Base-by-base conservation (phyloP, 1,140 invertebrate genomes). In the Cheumatopsyche charites region DNA sequence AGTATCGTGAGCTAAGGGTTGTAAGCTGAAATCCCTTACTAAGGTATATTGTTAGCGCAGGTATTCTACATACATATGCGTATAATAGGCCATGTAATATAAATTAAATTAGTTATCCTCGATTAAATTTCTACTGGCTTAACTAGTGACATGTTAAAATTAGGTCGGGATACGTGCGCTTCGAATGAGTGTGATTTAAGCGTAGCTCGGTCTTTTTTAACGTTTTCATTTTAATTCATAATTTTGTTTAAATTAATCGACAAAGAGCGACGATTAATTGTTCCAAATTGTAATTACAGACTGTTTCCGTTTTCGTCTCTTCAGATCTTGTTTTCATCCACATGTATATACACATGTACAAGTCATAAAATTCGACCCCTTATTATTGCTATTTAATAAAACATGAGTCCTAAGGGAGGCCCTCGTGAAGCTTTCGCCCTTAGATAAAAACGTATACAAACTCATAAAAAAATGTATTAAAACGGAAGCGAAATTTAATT, bases 381-480 rank as follows among this genome's bases (percentile, higher is more conserved):
- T 58, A 58, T 58, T 58, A 58, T 58, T 58, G 21, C 23, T 58
- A 58, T 58, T 58, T 58, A 58, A 58, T 58, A 58, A 58, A 58
- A 58, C 55, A 58, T 58, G 2, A 58, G 23, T 13, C 55, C 55
- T 19, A 12, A 12, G 55, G 55, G 55, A 23, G 55, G 2, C 23
- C 21, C 23, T 58, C n/a, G 13, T 13, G 12, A 25, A 25, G 17
- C 3, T 17, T n/a, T n/a, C n/a, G 47, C 47, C 19, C 9, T 52
- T n/a, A n/a, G 15, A 15, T 52, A 17, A 1, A 15, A 15, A 9
- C 15, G 19, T 52, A 17, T 15, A 52, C 5, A 13, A 17, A 17
- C 47, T 36, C 29, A 36, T 36, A 36, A 36, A 36, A 36, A 36
- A 4, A 36, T 36, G 29, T 36, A n/a, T n/a, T n/a, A 9, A 36